A percentile compares a stretch with the other conserved stretches of the same genome.
These are phyloP conservation scores for Phoeniculus purpureus DNA, from an alignment of 2,797 vertebrate species.

Conservation along the genomic window DNA sequence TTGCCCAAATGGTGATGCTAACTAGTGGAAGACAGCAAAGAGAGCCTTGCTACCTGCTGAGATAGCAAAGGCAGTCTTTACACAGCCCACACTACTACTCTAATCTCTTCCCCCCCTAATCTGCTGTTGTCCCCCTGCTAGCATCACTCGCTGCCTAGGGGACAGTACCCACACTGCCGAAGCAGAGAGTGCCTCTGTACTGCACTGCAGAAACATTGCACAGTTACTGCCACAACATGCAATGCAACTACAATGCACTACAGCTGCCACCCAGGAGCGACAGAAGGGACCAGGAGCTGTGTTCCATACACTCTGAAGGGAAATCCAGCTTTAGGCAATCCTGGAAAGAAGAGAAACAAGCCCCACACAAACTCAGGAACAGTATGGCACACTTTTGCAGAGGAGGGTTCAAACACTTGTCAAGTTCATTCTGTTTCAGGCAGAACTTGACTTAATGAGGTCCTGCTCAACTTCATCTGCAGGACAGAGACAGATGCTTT, in stretches of 20 bases:
- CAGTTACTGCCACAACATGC: slow-evolving; percentile 87
- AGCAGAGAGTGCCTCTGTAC: slow-evolving; percentile 81
- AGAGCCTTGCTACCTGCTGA: background rate
- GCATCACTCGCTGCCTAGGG: background rate
- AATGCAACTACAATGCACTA: slow-evolving; percentile 99
- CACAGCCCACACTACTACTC: background rate
- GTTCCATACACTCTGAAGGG: background rate
- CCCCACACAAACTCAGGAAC: slow-evolving; percentile 7
- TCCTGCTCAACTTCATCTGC: background rate
- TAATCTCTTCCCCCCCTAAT: background rate
- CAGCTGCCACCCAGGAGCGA: slow-evolving; percentile 82
- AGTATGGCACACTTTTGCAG: background rate
- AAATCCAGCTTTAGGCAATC: background rate
- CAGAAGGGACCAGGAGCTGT: background rate
- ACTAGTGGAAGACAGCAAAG: background rate
- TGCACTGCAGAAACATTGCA: slow-evolving; percentile 99
- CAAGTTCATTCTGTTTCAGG: background rate
- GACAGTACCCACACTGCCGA: background rate
- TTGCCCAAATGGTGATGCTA: background rate
- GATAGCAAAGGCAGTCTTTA: background rate
- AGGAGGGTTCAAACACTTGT: background rate
- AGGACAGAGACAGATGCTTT: background rate
- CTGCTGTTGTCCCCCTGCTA: slow-evolving; percentile 21
- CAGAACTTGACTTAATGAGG: background rate
- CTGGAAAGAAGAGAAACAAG: slow-evolving; percentile 46